A percentile compares a stretch with the other conserved stretches of the same genome.
Conservation (phyloP, 1,140 invertebrate genomes). For the Drosophila ercepeae region DNA sequence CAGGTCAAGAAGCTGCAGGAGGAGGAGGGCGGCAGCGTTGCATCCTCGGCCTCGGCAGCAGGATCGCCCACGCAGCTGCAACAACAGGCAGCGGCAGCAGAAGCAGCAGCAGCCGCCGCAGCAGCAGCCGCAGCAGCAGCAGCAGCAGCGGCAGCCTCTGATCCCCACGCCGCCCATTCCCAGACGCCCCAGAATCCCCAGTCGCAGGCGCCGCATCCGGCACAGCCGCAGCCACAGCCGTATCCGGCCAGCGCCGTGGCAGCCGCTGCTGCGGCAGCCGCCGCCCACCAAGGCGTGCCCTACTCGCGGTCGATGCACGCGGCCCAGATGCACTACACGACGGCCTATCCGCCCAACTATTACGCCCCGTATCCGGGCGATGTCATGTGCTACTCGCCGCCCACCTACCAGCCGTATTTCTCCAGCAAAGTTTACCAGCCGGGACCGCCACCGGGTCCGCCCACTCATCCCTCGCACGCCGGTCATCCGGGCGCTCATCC, state of each 20-base stretch:
- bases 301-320: conserved; percentile 80
- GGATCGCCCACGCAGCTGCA: conserved; percentile 45
- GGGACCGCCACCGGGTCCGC: conserved; percentile 80
- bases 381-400: conserved; percentile 86
- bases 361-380: conserved; percentile 82
- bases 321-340: conserved; percentile 82
- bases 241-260: conserved; percentile 84
- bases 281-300: conserved; percentile 83
- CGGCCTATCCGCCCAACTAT: conserved; percentile 85
- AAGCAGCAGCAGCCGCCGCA: conserved; percentile 70
- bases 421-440: conserved; percentile 82
- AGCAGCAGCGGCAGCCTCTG: conserved; percentile 68
- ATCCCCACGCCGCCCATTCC: conserved; percentile 27
- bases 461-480: conserved; percentile 73
- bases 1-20: conserved; percentile 53
- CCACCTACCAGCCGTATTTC: conserved; percentile 84
- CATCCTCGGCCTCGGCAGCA: conserved; percentile 49
- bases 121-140: conserved; percentile 18
- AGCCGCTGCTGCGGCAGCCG: conserved; percentile 80
- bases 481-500: conserved; percentile 58
- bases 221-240: conserved; percentile 84
- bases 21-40: conserved; percentile 47
- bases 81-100: conserved; percentile 29
- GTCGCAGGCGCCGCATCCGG: conserved; percentile 48
- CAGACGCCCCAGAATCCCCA: conserved; percentile 36